These are phyloP conservation scores for Orthonevra nobilis DNA, from an alignment of 2,888 invertebrate species.

Conservation along the genomic window DNA sequence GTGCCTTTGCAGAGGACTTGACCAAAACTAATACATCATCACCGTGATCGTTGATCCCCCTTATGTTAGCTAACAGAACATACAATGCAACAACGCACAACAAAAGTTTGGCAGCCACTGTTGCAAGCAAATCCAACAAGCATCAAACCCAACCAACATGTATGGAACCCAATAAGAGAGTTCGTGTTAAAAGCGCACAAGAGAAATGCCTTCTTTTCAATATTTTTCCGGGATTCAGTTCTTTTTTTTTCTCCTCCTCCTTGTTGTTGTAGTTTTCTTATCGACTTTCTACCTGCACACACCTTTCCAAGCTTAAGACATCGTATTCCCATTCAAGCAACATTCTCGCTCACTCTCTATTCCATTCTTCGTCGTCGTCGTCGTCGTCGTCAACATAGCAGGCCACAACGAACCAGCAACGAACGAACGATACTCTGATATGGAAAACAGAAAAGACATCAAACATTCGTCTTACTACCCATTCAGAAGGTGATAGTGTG, in stretches of 20 bases:
- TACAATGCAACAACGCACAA: background rate
- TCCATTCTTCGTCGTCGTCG: slow-evolving; percentile 36
- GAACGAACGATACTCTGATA: slow-evolving; percentile 28
- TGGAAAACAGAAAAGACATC: slow-evolving; percentile 63
- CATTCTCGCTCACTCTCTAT: slow-evolving; percentile 57
- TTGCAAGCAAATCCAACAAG: slow-evolving; percentile 14
- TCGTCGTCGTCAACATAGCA: slow-evolving; percentile 15
- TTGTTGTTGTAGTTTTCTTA: slow-evolving; percentile 9
- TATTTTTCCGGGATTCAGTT: slow-evolving; percentile 60
- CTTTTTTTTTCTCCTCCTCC: slow-evolving; percentile 13
- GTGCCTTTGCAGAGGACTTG: slow-evolving; percentile 8
- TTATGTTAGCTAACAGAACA: background rate
- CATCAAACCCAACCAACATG: slow-evolving; percentile 45
- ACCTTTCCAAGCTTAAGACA: slow-evolving; percentile 32
- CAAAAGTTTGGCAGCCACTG: slow-evolving; percentile 5
- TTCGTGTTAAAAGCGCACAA: slow-evolving; percentile 32
- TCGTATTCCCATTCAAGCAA: slow-evolving; percentile 39
- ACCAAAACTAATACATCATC: slow-evolving; percentile 11
- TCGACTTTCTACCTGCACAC: slow-evolving; percentile 64
- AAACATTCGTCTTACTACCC: slow-evolving; percentile 36
- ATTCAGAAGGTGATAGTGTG: slow-evolving; percentile 63
- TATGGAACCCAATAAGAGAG: slow-evolving; percentile 2
- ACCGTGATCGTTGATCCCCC: background rate
- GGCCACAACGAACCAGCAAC: slow-evolving; percentile 31
- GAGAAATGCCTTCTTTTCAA: slow-evolving; percentile 63